Base-by-base conservation (phyloP, 2,797 vertebrate species). In the Premnoplex brunnescens region DNA sequence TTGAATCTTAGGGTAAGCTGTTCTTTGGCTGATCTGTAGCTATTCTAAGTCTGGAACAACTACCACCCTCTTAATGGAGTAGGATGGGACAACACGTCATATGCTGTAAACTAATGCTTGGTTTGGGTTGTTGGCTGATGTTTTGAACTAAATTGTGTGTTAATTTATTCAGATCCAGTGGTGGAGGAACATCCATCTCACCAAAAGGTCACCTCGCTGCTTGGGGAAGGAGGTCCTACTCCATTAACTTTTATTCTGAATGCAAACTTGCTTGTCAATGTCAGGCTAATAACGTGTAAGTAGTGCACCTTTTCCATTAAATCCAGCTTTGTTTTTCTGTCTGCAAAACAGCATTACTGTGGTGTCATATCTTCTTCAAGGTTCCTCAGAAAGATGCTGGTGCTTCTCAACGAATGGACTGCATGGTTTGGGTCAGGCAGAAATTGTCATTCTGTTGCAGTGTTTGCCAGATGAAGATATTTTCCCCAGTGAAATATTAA, bases 401-500 rank as follows among this genome's bases (percentile, higher is more conserved):
- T 99, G 98, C 94, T 98, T 99, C 32, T 98, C 99, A 96, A 99
- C 99, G 37, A 99, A 98, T 19, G 99, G 99, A 86, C 98, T 99
- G 14, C 99, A 98, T 97, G 98, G 99, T 56, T 97, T 99, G 93
- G 99, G 99, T n/a, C 99, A 99, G 97, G 98, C 98, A 77, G 99
- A 99, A 98, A 92, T 99, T 96, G 96, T 99, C 66, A 98, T 99
- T 95, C 66, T 99, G 32, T 95, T 99, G 91, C 97, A 98, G 93
- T 97, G 98, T 96, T 97, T 99, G 87, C 98, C 98, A 63, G 98
- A 99, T 67, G 99, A 99, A 97, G 98, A 98, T 87, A 91, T 95
- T 87, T 94, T 99, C 79, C 99, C 99, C 17, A 98, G 95, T 95
- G 99, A 99, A 97, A 97, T 99, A 84, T 98, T 99, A 91, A 98